Base-by-base conservation (phyloP, 2,888 invertebrate species). In the Cerastoderma edule region DNA sequence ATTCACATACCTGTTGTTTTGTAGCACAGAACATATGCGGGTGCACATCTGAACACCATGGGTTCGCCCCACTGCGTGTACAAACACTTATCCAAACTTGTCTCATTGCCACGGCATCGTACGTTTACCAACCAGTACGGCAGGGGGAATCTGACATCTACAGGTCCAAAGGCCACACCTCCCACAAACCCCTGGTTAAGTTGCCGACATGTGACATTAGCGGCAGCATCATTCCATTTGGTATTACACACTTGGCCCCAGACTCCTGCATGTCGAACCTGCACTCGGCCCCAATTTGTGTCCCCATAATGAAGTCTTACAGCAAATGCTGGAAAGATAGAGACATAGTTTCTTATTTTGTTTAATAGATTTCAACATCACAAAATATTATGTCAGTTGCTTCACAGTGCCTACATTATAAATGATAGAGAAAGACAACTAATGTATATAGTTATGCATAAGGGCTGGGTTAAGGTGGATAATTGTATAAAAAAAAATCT, bases 231-330 rank as follows among this genome's bases (percentile, higher is more conserved):
- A 22, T 95, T 95, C 89, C 96, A 96, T 85, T 95, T 94, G 83
- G 96, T 95, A 87, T 96, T 96, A 90, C 96, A 96, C 5, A 96
- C 94, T 77, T 95, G 95, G 0, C 96, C 96, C 95, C 95, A 95
- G 76, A 94, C 93, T 0, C 95, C 95, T 75, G 92, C 90, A 95
- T 95, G 94, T 91, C 94, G 95, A 2, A 96, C 94, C 93, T 96
- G 95, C 3, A 96, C 92, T 8, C 86, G 78, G n/a, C 90, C 90
- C 69, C 85, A 84, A 28, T 84, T 70, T 24, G 64, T 71, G 2
- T 74, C 78, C 2, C 84, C 86, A 16, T 78, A 85, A n/a, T 68
- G 69, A 67, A 89, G 35, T 30, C 87, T 82, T 35, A 85, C 81
- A 27, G 60, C 75, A 60, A 87, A 75, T 22, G 80, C 89, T 89